Conservation (phyloP, 2,888 invertebrate genomes). For the Venusia cambrica region DNA sequence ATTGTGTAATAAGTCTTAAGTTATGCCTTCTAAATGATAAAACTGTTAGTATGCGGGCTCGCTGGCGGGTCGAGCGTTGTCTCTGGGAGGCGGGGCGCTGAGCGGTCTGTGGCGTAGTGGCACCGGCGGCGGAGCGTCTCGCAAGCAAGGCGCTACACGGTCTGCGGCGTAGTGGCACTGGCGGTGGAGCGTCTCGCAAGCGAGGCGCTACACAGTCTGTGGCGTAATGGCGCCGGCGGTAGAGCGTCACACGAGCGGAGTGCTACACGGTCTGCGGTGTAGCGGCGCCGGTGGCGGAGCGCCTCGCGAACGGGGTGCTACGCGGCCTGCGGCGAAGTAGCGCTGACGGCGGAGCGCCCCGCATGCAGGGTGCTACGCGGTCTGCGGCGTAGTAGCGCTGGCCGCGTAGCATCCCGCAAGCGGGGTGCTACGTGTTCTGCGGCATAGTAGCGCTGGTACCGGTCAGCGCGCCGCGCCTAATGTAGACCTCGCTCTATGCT, state of each 20-base stretch:
- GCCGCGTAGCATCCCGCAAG: constrained; percentile 31
- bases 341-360: constrained; percentile 30
- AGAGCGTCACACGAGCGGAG: constrained; percentile 32
- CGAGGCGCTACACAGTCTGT: constrained; percentile 20
- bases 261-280: constrained; percentile 24
- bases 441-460: constrained; percentile 33
- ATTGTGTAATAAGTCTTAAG: constrained; percentile 77
- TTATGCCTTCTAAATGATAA: constrained; percentile 70
- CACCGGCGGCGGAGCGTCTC: constrained; percentile 39
- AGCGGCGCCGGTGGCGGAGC: constrained; percentile 31
- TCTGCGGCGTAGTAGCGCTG: no score
- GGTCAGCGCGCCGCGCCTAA: constrained; percentile 37
- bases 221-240: constrained; percentile 33
- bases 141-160: constrained; percentile 17
- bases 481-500: constrained; percentile 67
- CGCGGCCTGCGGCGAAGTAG: no score
- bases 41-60: constrained; percentile 47
- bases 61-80: constrained; percentile 29
- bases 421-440: no score
- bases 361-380: no score
- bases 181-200: constrained; percentile 35
- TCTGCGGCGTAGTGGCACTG: constrained; percentile 32
- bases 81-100: constrained; percentile 13
- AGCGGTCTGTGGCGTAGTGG: constrained; percentile 26
- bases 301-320: no score